phyloP scores from a whole-genome alignment of 2,113 vertebrate genomes.

The Mus spicilegus region DNA sequence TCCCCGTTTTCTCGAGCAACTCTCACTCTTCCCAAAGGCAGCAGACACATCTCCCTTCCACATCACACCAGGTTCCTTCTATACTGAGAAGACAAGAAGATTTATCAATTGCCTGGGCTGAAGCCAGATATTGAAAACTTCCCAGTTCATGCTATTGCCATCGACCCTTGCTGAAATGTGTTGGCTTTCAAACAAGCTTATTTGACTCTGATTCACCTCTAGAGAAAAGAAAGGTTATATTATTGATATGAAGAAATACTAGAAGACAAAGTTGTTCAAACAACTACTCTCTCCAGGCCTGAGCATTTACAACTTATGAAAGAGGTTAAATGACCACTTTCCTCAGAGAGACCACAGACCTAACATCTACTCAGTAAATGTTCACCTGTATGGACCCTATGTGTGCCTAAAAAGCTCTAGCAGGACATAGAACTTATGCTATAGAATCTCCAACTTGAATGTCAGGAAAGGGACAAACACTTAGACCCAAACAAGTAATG shows the following conservation, averaged over 20 bases:
- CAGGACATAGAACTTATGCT: background rate
- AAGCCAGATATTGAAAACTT: constrained; percentile 61
- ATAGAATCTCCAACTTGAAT: background rate
- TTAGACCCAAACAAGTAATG: background rate
- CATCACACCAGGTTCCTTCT: background rate
- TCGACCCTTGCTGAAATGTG: constrained; percentile 52
- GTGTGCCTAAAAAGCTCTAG: background rate
- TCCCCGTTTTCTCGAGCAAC: constrained; percentile 27
- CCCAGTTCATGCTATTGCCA: constrained; percentile 59
- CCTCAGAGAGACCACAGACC: background rate
- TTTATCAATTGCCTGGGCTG: constrained; percentile 13
- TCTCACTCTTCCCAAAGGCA: background rate
- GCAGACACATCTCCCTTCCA: background rate
- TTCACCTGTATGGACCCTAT: background rate
- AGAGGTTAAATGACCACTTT: background rate
- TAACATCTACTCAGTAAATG: background rate
- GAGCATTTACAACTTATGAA: background rate
- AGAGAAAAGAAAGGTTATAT: constrained; percentile 61
- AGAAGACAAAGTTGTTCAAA: background rate
- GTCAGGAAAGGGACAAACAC: background rate
- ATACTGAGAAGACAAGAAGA: constrained; percentile 37
- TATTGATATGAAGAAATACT: constrained; percentile 62
- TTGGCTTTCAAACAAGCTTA: constrained; percentile 59
- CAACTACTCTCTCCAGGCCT: constrained; percentile 27
- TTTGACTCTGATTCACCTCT: constrained; percentile 67